Conservation (phyloP, 2,888 invertebrate genomes). For the Dyspetes luteomarginatus region DNA sequence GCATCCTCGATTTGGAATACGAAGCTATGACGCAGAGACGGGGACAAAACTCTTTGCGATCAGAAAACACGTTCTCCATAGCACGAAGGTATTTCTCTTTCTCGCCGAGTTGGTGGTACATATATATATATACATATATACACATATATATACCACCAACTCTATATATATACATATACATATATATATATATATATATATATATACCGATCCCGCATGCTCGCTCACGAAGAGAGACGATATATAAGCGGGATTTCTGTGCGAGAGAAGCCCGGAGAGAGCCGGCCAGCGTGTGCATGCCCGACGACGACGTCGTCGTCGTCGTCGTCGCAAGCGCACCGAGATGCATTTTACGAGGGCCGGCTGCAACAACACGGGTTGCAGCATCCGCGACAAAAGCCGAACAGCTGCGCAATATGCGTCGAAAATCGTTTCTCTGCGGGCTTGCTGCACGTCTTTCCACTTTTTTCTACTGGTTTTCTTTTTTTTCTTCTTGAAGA, state of each 20-base stretch:
- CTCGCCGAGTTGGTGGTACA: too few species aligned
- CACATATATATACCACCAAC: too few species aligned
- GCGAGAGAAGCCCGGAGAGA: constrained; percentile 2
- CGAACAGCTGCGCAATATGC: constrained; percentile 44
- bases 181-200: too few species aligned
- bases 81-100: constrained; percentile 27
- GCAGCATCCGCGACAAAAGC: constrained; percentile 45
- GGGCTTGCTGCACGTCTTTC: not conserved
- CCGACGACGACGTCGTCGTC: too few species aligned
- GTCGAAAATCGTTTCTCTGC: constrained; percentile 10
- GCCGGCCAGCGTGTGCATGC: not conserved
- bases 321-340: too few species aligned
- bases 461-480: constrained; percentile 1
- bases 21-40: constrained; percentile 23
- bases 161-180: too few species aligned
- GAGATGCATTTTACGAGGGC: constrained; percentile 59
- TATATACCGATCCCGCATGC: constrained; percentile 6
- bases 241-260: not conserved
- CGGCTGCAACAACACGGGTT: constrained; percentile 49
- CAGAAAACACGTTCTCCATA: constrained; percentile 58
- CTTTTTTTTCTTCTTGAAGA: too few species aligned
- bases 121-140: too few species aligned
- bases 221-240: constrained; percentile 11
- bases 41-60: constrained; percentile 52
- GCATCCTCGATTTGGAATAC: constrained; percentile 33